Conservation (phyloP, 2,888 invertebrate species). For the Dysmachus trigonus region DNA sequence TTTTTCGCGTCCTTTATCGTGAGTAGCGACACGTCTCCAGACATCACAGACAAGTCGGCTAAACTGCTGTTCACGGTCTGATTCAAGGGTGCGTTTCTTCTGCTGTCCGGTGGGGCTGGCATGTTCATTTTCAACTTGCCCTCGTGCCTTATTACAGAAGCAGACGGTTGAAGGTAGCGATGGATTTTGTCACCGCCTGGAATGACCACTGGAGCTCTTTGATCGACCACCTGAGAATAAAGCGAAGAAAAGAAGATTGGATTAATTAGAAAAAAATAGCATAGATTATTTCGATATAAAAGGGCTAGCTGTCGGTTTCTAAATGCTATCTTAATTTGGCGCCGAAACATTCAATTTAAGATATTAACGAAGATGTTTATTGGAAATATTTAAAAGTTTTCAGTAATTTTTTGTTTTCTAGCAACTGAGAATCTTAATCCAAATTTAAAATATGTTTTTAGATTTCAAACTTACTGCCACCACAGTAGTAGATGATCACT, state of each 20-base stretch:
- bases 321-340: background rate
- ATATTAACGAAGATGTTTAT: background rate
- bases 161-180: slow-evolving; percentile 58
- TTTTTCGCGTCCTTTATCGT: slow-evolving; percentile 64
- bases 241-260: background rate
- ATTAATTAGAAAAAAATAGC: background rate
- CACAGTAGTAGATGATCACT: no score
- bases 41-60: slow-evolving; percentile 61
- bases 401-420: no score
- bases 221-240: slow-evolving; percentile 58
- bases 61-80: slow-evolving; percentile 56
- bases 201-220: slow-evolving; percentile 59
- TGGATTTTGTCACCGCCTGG: slow-evolving; percentile 61
- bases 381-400: no score
- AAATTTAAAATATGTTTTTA: no score
- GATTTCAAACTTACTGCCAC: no score
- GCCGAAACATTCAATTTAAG: background rate
- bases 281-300: background rate
- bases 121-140: slow-evolving; percentile 58
- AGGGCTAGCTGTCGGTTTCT: background rate
- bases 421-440: no score
- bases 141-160: slow-evolving; percentile 61
- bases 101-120: slow-evolving; percentile 25
- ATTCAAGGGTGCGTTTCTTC: slow-evolving; percentile 44
- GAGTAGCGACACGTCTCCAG: slow-evolving; percentile 64